These are phyloP conservation scores for Loxodonta africana DNA, from an alignment of 2,113 vertebrate species.

Conservation along the genomic window DNA sequence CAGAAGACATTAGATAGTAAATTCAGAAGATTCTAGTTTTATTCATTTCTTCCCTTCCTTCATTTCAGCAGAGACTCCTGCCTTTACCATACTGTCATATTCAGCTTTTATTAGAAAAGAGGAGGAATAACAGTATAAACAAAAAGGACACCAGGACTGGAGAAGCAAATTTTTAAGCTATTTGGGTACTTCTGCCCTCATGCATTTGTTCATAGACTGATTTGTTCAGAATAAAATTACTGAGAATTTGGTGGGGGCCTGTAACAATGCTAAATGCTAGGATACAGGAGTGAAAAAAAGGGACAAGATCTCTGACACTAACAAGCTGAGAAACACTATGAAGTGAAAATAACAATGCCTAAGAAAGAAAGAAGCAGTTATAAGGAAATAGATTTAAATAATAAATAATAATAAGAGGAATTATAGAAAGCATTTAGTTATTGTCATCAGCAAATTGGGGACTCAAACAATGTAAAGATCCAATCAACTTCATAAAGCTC, in stretches of 20 bases:
- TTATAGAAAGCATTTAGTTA: neutral
- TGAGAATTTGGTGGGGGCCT: neutral
- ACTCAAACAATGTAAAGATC: neutral
- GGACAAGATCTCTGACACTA: neutral
- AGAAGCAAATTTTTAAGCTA: neutral
- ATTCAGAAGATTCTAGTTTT: neutral
- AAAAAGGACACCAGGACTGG: neutral
- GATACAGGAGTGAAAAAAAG: neutral
- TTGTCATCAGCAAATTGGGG: neutral
- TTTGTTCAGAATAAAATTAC: neutral
- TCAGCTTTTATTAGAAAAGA: neutral
- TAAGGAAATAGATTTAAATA: neutral
- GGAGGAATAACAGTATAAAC: neutral
- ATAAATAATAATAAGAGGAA: neutral
- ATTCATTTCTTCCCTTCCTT: neutral
- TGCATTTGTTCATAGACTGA: neutral
- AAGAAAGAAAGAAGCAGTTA: neutral
- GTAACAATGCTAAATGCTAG: neutral
- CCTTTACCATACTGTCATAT: neutral
- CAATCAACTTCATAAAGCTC: neutral
- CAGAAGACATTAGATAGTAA: neutral
- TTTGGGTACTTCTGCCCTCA: neutral
- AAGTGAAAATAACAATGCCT: neutral
- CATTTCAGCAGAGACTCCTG: neutral
- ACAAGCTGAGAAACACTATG: neutral